These are phyloP conservation scores for Halcyon badia DNA, from an alignment of 2,797 vertebrate genomes.

Conservation along the genomic window DNA sequence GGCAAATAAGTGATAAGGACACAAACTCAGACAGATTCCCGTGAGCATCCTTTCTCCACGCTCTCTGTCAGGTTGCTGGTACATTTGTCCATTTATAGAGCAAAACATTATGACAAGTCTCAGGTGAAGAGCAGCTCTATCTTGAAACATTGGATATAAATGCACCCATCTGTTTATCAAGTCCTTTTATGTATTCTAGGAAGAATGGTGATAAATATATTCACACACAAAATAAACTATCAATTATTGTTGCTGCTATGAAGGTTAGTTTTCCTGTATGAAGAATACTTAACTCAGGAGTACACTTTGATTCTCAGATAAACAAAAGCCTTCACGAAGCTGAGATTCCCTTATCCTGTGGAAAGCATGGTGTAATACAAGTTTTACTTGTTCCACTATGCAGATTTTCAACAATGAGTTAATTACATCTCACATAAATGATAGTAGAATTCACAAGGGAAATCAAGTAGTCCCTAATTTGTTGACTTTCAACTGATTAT, in stretches of 20 bases:
- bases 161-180: neutral
- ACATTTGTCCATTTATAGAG: neutral
- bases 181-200: neutral
- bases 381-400: constrained; percentile 60
- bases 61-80: neutral
- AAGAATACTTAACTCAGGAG: neutral
- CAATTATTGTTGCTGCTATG: neutral
- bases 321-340: neutral
- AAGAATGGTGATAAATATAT: constrained; percentile 11
- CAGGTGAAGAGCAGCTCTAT: neutral
- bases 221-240: constrained; percentile 21
- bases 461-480: constrained; percentile 72
- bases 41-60: neutral
- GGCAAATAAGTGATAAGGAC: neutral
- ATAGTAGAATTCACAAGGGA: constrained; percentile 72
- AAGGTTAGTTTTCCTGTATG: constrained; percentile 8
- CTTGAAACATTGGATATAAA: neutral
- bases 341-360: neutral
- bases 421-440: constrained; percentile 79
- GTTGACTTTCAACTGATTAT: constrained; percentile 68
- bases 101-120: neutral
- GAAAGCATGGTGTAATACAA: constrained; percentile 5
- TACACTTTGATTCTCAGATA: constrained; percentile 10
- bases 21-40: neutral
- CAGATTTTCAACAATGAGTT: constrained; percentile 56